Base-by-base conservation (phyloP, 2,113 vertebrate species). In the Pavo muticus region DNA sequence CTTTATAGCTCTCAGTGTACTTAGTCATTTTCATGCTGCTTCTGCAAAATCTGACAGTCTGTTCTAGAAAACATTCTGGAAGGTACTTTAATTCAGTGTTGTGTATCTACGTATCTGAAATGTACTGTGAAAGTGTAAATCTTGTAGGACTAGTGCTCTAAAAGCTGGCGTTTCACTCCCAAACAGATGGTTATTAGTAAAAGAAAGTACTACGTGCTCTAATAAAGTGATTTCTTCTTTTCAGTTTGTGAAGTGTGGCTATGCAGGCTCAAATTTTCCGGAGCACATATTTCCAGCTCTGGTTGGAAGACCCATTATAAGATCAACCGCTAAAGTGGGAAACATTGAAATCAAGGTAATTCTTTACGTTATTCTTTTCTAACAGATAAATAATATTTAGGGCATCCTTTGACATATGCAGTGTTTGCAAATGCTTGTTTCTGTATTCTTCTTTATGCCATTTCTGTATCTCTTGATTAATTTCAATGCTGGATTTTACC, bases 301-400 rank as follows among this genome's bases (percentile, higher is more conserved):
- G 92, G 99, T 99, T 96, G 99, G 99, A 96, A 98, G 99, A 97
- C 99, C 99, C 89, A 99, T 99, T 97, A 99, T 99, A 96, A 98
- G 99, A 97, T 99, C 99, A 84, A 99, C 99, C 84, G 98, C 99
- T 96, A 99, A 99, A 99, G 99, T 99, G 97, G 99, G 99, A 97
- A 99, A 99, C 98, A 99, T 99, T 95, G 99, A 99, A 97, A 99
- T 99, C 97, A 99, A 99, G 99, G 99, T 99, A 99, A 97, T 88
- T 84, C 94, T 78, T 56, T 24, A 77, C 90, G 11, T 97, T 96
- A 64, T 80, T 94, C 37, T 61, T 80, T 91, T 94, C 77, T 96
- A 70, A 79, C 39, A 40, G n/a, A 54, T 57, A 44, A 95, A 95
- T 21, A 91, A n/a, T 78, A 52, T n/a, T 61, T 52, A 92, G 60